phyloP scores from a whole-genome alignment of 2,888 invertebrate species.

The Quadriops clusia region DNA sequence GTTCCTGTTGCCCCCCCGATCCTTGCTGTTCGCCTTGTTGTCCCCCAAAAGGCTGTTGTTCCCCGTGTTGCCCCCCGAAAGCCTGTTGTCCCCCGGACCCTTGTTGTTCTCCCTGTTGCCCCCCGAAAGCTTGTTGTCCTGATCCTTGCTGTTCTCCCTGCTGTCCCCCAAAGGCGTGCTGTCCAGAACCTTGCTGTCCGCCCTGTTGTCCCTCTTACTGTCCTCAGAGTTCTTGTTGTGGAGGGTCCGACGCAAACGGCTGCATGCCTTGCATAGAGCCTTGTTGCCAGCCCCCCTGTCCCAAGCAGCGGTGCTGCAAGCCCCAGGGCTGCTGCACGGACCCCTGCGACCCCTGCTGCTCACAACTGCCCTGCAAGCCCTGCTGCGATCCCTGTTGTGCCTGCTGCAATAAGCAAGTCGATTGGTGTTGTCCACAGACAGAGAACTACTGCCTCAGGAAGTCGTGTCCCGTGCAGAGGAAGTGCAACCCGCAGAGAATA shows the following conservation, averaged over 20 bases:
- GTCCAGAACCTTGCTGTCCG: not conserved
- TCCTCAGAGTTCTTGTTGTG: slow-evolving; percentile 4
- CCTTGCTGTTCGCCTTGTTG: slow-evolving; percentile 4
- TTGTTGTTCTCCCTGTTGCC: slow-evolving; percentile 6
- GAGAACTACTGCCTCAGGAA: slow-evolving; percentile 18
- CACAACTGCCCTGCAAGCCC: slow-evolving; percentile 16
- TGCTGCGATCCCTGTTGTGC: slow-evolving; percentile 18
- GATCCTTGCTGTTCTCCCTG: slow-evolving; percentile 16
- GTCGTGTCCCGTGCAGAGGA: slow-evolving; percentile 11
- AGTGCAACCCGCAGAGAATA: slow-evolving; percentile 11
- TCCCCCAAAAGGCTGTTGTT: slow-evolving; percentile 8
- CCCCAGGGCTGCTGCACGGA: slow-evolving; percentile 12
- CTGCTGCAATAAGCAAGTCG: slow-evolving; percentile 16
- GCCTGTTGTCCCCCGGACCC: slow-evolving; percentile 6
- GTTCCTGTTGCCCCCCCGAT: slow-evolving; percentile 1
- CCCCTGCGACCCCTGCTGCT: slow-evolving; percentile 16
- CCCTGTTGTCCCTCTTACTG: not conserved
- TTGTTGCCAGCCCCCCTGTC: too few relatives aligned
- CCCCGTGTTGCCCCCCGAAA: slow-evolving; percentile 4
- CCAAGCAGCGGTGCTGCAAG: too few relatives aligned
- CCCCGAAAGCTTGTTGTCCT: slow-evolving; percentile 9
- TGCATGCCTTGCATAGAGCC: too few relatives aligned
- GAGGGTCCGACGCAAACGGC: too few relatives aligned
- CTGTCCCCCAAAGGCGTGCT: slow-evolving; percentile 4
- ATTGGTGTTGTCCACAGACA: slow-evolving; percentile 13